Base-by-base conservation (phyloP, 1,140 invertebrate species). In the Drosophila carrolli region DNA sequence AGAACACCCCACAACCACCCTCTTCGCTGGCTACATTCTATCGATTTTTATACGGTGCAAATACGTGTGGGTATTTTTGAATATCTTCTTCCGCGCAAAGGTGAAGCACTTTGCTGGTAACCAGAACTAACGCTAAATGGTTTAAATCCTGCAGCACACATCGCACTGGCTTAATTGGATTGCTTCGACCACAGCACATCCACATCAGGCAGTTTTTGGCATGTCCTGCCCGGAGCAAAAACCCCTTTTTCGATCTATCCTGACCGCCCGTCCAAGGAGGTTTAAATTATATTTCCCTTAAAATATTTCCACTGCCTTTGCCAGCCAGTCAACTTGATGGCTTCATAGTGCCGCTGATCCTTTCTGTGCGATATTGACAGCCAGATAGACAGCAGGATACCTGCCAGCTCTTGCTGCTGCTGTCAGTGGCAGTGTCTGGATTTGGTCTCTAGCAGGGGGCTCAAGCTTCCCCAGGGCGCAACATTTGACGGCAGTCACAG, bases 361-460 rank as follows among this genome's bases (percentile, higher is more conserved):
- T 76, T 78, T 78, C 67, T 54, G 47, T 50, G 60, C 58, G 72
- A 88, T 88, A 86, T 86, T 86, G 83, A 86, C 83, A 89, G 84
- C 37, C 27, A 43, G 83, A 86, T 86, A 86, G 83, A 89, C 83
- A 86, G 81, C 78, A 53, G 77, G 61, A 60, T 75, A 57, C 61
- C 62, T 66, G 54, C 57, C 70, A 62, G 47, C 51, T 50, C 4
- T 43, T 27, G 29, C 48, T 55, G 48, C 53, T 37, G 37, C 43
- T 73, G 68, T 62, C 71, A 73, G 27, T 61, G 68, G 11, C 68
- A 46, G 41, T 62, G 50, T 48, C 68, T 55, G 50, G 72, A 63
- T 56, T 75, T 41, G 3, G 55, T 27, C 56, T 48, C 41, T 41
- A 37, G 57, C 57, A 37, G 48, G 35, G n/a, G 27, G 32, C 27